Evolutionary conservation across 2,797 vertebrate species (phyloP).

Genomic region (Myripristis murdjan): DNA sequence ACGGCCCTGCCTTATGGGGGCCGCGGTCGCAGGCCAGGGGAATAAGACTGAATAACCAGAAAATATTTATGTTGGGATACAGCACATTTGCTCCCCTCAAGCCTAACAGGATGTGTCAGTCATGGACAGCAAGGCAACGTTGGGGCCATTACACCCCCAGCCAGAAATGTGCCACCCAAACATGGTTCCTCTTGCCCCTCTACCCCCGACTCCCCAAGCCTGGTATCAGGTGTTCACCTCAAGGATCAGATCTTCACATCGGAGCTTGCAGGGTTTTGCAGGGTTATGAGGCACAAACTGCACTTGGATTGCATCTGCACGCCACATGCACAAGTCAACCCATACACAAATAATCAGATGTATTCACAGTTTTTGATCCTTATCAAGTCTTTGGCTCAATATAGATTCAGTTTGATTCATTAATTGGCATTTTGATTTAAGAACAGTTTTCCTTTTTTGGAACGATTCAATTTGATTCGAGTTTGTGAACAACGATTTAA

Average conservation of each 20-base stretch:
- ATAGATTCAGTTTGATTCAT: no score
- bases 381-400: not conserved
- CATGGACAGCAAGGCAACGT: conserved; percentile 67
- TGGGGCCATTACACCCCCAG: conserved; percentile 67
- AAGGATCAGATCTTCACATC: conserved; percentile 7
- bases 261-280: not conserved
- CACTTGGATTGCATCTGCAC: conserved; percentile 4
- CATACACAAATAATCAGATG: not conserved
- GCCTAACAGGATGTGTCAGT: conserved; percentile 80
- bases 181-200: conserved; percentile 28
- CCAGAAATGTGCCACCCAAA: conserved; percentile 53
- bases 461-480: no score
- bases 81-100: conserved; percentile 71
- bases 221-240: conserved; percentile 22
- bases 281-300: no score
- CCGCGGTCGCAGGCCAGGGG: conserved; percentile 65
- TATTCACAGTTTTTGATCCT: not conserved
- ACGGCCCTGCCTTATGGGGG: conserved; percentile 75
- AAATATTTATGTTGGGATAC: conserved; percentile 79
- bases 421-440: no score
- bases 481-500: no score
- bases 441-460: no score
- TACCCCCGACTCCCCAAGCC: conserved; percentile 19
- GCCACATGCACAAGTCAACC: not conserved
- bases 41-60: conserved; percentile 77